Conservation (phyloP, 2,888 invertebrate species). For the Acanthosoma haemorrhoidale region DNA sequence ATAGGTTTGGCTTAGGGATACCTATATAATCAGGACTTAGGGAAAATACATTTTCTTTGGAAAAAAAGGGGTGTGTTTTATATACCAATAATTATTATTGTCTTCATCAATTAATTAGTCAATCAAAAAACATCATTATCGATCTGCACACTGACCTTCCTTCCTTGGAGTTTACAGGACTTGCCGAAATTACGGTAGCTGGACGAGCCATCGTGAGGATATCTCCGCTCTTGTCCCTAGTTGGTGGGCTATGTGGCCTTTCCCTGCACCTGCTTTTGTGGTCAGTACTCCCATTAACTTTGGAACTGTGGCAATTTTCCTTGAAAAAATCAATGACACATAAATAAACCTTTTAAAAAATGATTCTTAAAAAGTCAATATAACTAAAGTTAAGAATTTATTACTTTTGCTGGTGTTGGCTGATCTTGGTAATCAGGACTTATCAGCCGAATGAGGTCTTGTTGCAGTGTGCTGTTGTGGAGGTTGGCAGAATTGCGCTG, state of each 20-base stretch:
- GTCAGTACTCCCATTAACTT: not conserved
- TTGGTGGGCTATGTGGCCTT: slow-evolving; percentile 36
- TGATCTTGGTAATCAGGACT: slow-evolving; percentile 64
- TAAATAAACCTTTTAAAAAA: slow-evolving; percentile 35
- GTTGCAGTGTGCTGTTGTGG: slow-evolving; percentile 61
- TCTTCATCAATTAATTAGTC: no score
- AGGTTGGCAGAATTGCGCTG: slow-evolving; percentile 59
- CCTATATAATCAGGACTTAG: no score
- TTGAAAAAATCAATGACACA: slow-evolving; percentile 15
- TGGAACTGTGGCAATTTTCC: slow-evolving; percentile 27
- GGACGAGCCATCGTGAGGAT: slow-evolving; percentile 61
- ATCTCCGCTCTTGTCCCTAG: slow-evolving; percentile 24
- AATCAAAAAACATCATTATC: no score
- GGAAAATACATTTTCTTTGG: no score
- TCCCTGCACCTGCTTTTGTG: not conserved
- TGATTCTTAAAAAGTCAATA: slow-evolving; percentile 6
- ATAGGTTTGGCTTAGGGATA: no score
- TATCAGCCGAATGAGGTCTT: slow-evolving; percentile 80
- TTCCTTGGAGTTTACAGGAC: slow-evolving; percentile 48
- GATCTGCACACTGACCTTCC: slow-evolving; percentile 47
- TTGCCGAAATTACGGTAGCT: slow-evolving; percentile 57
- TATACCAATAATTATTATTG: no score
- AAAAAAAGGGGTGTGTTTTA: no score
- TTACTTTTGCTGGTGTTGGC: slow-evolving; percentile 40
- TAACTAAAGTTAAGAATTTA: not conserved